These are phyloP conservation scores for Heliconius sara DNA, from an alignment of 2,888 invertebrate genomes.

Conservation along the genomic window DNA sequence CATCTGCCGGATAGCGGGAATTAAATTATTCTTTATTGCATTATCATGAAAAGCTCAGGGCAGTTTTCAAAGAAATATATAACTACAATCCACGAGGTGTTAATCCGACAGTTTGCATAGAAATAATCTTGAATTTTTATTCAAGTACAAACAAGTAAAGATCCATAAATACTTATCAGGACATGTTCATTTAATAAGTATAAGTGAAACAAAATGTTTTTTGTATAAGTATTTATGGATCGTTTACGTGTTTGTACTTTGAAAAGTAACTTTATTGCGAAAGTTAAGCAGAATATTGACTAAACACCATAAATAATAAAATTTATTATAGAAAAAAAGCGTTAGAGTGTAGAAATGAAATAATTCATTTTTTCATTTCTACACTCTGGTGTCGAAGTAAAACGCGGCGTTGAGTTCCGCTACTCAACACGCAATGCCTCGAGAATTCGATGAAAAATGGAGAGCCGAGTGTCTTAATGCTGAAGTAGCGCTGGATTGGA, in stretches of 20 bases:
- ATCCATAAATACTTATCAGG: too few species aligned
- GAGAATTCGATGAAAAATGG: too few species aligned
- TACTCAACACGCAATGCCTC: too few species aligned
- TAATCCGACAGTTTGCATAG: neutral
- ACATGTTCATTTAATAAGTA: too few species aligned
- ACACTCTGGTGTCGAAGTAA: too few species aligned
- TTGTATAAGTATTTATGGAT: neutral
- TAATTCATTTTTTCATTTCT: too few species aligned
- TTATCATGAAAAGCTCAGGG: conserved; percentile 28
- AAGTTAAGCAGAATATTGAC: neutral
- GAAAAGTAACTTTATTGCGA: neutral
- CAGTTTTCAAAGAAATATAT: conserved; percentile 8
- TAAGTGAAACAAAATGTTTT: too few species aligned
- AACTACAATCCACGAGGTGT: neutral
- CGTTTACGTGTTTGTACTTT: neutral
- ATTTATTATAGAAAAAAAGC: neutral
- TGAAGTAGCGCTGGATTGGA: too few species aligned
- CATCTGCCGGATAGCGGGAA: conserved; percentile 31
- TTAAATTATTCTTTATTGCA: conserved; percentile 32
- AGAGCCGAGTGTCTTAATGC: neutral
- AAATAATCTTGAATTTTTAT: too few species aligned
- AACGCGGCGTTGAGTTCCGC: too few species aligned
- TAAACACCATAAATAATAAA: too few species aligned
- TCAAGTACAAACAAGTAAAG: too few species aligned
- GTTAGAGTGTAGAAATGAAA: neutral